Evolutionary conservation across 1,140 invertebrate genomes (phyloP).

Genomic region (Formica selysi): DNA sequence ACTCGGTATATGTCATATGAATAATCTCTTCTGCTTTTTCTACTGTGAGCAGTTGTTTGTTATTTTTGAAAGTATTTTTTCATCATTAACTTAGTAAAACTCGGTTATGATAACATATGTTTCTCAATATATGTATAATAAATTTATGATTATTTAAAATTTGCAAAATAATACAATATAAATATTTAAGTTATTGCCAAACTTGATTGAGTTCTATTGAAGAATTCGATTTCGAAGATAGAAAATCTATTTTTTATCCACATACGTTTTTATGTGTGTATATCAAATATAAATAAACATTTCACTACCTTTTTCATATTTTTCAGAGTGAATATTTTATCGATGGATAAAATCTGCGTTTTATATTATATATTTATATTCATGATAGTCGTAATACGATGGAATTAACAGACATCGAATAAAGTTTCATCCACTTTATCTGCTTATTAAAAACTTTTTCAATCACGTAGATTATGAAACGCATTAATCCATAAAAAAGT

Average conservation of each 20-base stretch:
- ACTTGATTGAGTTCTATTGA: not conserved
- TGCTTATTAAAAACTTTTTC: slow-evolving; percentile 22
- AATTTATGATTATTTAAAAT: not conserved
- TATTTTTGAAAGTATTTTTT: not conserved
- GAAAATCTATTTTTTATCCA: not conserved
- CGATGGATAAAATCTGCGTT: no score
- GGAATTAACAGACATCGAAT: slow-evolving; percentile 5
- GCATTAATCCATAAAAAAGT: slow-evolving; percentile 12
- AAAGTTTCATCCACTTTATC: slow-evolving; percentile 16
- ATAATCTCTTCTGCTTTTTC: slow-evolving; percentile 13
- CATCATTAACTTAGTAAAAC: not conserved
- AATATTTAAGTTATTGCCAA: not conserved
- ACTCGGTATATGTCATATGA: not conserved
- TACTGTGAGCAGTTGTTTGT: not conserved
- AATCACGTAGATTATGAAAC: not conserved
- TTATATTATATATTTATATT: no score
- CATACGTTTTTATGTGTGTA: not conserved
- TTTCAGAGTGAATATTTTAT: no score
- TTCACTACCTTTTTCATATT: no score
- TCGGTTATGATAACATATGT: not conserved
- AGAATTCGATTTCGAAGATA: not conserved
- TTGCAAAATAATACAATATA: not conserved
- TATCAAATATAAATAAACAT: no score
- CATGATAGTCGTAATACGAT: slow-evolving; percentile 13
- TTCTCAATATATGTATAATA: not conserved